Conservation (phyloP, 1,140 invertebrate species). For the Gonioctena quinquepunctata region DNA sequence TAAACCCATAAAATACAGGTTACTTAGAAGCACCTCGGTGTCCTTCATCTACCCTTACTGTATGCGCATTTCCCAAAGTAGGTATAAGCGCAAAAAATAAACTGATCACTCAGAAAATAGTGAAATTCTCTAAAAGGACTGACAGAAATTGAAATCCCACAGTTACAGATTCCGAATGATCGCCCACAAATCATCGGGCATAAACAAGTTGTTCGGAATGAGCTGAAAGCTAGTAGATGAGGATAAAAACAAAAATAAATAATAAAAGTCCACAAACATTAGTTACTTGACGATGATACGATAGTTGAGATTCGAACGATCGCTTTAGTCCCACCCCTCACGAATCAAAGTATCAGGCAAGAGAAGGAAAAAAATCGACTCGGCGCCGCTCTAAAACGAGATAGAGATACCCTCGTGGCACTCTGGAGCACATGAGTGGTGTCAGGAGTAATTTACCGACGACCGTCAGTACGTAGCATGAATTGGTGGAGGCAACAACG, state of each 20-base stretch:
- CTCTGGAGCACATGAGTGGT: constrained; percentile 34
- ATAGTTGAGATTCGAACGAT: constrained; percentile 26
- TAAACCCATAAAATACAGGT: too few relatives aligned
- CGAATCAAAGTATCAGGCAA: constrained; percentile 30
- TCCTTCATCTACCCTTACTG: too few relatives aligned
- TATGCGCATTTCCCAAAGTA: too few relatives aligned
- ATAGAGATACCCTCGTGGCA: constrained; percentile 23
- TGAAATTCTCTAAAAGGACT: too few relatives aligned
- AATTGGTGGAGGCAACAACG: constrained; percentile 5
- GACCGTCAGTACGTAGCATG: constrained; percentile 33
- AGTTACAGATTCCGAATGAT: too few relatives aligned
- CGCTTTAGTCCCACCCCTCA: constrained; percentile 36
- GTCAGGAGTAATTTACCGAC: constrained; percentile 40
- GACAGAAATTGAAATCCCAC: too few relatives aligned
- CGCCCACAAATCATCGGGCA: neutral
- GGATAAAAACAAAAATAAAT: constrained; percentile 16
- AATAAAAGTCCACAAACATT: constrained; percentile 24
- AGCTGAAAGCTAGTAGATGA: neutral
- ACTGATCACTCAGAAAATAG: too few relatives aligned
- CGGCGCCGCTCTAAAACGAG: constrained; percentile 4
- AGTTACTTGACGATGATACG: constrained; percentile 30
- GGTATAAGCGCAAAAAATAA: too few relatives aligned
- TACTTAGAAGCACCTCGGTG: too few relatives aligned
- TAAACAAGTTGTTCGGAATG: neutral
- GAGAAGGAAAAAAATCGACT: constrained; percentile 22